A percentile compares a stretch with the other conserved stretches of the same genome.
Conservation (phyloP, 1,140 invertebrate species). For the Diploscapter pachys region DNA sequence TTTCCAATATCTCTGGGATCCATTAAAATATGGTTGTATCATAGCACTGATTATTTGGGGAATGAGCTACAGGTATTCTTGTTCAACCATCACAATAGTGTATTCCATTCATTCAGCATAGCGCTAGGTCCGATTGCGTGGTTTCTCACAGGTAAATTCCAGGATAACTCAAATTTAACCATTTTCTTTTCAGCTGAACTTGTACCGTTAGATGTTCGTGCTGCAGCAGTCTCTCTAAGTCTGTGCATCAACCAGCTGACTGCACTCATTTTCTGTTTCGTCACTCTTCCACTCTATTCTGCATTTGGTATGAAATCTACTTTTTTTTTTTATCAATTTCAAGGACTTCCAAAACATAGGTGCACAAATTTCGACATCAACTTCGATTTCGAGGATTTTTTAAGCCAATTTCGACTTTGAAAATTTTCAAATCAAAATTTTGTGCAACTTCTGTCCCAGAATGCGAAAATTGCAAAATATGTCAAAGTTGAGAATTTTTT, state of each 20-base stretch:
- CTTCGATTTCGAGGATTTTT: no score
- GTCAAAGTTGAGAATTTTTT: neutral
- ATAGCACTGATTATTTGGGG: conserved; percentile 39
- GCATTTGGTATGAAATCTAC: conserved; percentile 22
- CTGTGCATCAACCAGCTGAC: conserved; percentile 40
- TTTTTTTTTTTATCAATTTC: neutral
- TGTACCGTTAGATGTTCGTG: conserved; percentile 37
- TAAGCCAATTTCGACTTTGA: no score
- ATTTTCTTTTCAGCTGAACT: conserved; percentile 26
- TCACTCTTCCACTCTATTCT: conserved; percentile 44
- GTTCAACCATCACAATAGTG: neutral
- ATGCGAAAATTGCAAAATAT: neutral
- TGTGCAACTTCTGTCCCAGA: neutral
- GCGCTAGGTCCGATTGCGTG: conserved; percentile 46
- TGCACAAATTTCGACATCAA: neutral
- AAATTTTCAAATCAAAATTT: neutral
- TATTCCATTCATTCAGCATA: conserved; percentile 32
- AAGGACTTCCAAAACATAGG: neutral
- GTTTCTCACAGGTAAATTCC: conserved; percentile 35
- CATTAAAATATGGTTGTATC: conserved; percentile 40
- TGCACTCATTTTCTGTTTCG: conserved; percentile 37
- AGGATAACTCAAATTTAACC: no score
- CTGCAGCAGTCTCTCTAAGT: conserved; percentile 36
- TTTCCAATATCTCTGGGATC: conserved; percentile 16
- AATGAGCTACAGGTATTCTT: conserved; percentile 38